Conservation (phyloP, 2,113 vertebrate species). For the Redunca redunca region DNA sequence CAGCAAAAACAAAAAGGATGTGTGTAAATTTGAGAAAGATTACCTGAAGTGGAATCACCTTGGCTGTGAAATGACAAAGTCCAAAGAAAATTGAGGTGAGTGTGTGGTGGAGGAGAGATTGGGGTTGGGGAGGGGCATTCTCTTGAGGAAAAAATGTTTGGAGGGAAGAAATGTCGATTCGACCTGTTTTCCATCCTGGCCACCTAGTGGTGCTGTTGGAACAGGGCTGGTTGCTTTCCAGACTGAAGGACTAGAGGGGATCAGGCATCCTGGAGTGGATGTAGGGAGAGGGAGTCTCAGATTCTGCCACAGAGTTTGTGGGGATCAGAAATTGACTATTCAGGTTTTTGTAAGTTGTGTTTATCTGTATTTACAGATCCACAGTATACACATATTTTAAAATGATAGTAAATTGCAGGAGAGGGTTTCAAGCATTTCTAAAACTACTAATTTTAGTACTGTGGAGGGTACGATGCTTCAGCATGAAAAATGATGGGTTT, state of each 20-base stretch:
- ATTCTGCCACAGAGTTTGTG: neutral
- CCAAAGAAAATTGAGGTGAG: neutral
- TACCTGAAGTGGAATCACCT: neutral
- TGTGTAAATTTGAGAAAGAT: neutral
- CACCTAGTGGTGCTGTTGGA: constrained; percentile 53
- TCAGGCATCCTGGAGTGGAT: neutral
- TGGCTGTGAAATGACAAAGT: neutral
- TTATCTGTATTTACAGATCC: neutral
- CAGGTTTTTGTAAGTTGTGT: neutral
- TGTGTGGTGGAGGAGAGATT: neutral
- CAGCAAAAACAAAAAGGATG: neutral
- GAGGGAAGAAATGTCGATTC: neutral
- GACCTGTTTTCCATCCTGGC: constrained; percentile 18
- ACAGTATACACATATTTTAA: neutral
- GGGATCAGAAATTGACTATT: neutral
- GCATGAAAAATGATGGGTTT: neutral
- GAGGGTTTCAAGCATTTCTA: neutral
- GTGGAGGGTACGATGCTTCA: neutral
- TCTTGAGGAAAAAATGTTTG: neutral
- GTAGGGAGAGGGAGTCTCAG: neutral
- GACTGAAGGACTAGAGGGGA: neutral
- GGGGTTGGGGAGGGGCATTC: neutral
- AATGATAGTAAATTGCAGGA: neutral
- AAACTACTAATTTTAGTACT: neutral
- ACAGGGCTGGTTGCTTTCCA: neutral